Percentiles rank a stretch among this genome's conserved stretches.
Conservation (phyloP, 1,140 invertebrate genomes). For the Saccostrea echinata region DNA sequence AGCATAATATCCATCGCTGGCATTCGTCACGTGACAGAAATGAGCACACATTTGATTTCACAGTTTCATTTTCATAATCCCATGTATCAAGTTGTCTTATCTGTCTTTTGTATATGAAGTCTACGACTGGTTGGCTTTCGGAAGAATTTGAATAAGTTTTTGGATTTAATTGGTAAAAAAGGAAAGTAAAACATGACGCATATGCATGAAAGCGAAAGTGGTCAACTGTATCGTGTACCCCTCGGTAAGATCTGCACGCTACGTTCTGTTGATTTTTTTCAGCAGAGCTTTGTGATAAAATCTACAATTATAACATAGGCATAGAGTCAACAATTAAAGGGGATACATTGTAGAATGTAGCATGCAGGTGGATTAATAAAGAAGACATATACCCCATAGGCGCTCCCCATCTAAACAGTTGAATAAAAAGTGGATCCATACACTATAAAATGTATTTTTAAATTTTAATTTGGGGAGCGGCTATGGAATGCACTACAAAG, state of each 20-base stretch:
- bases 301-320: neutral
- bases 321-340: too few relatives aligned
- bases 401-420: too few relatives aligned
- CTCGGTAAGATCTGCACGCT: neutral
- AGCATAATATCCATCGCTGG: slow-evolving; percentile 67
- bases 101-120: neutral
- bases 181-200: slow-evolving; percentile 29
- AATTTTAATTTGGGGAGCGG: neutral
- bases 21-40: slow-evolving; percentile 66
- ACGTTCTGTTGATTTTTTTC: neutral
- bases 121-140: neutral
- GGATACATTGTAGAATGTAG: too few relatives aligned
- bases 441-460: too few relatives aligned
- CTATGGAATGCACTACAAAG: too few relatives aligned
- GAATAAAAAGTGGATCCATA: too few relatives aligned
- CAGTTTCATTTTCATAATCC: slow-evolving; percentile 23
- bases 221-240: neutral
- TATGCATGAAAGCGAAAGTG: slow-evolving; percentile 12
- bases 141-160: neutral
- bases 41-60: slow-evolving; percentile 60
- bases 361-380: neutral
- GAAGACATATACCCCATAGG: too few relatives aligned
- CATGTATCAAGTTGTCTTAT: neutral
- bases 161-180: slow-evolving; percentile 4
- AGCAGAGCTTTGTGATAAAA: neutral